Conservation (phyloP, 2,888 invertebrate genomes). For the Hartigia nigra region DNA sequence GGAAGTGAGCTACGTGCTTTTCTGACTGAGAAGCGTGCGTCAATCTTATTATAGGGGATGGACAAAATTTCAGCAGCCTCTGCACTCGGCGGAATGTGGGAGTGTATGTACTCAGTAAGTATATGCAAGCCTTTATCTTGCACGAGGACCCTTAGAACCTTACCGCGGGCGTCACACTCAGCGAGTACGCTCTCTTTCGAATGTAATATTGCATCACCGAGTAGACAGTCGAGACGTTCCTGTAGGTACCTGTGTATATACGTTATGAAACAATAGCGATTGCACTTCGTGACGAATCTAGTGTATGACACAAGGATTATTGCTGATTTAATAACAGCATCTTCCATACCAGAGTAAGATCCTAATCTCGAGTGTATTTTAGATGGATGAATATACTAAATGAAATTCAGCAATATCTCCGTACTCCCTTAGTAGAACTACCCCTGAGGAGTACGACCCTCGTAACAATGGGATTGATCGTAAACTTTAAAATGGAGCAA, state of each 20-base stretch:
- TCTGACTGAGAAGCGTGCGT: slow-evolving; percentile 5
- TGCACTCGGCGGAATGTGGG: slow-evolving; percentile 30
- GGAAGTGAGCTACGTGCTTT: not conserved
- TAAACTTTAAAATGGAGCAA: not conserved
- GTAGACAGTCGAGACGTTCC: slow-evolving; percentile 37
- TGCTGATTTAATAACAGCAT: not conserved
- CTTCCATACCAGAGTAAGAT: not conserved
- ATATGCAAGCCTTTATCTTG: slow-evolving; percentile 59
- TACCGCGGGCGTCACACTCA: slow-evolving; percentile 59
- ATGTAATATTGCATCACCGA: slow-evolving; percentile 48
- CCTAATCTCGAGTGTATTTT: not conserved
- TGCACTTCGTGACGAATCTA: not conserved
- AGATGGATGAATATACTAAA: not conserved
- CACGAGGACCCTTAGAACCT: slow-evolving; percentile 53
- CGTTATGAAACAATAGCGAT: not conserved
- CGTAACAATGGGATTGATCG: not conserved
- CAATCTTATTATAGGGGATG: slow-evolving; percentile 45
- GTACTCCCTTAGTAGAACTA: not conserved
- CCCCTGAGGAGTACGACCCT: not conserved
- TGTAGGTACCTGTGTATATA: not conserved
- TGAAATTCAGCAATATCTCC: not conserved
- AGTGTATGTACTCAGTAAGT: slow-evolving; percentile 53
- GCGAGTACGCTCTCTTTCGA: slow-evolving; percentile 40
- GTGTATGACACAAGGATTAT: not conserved
- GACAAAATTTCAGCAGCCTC: slow-evolving; percentile 47